Conservation (phyloP, 1,140 invertebrate genomes). For the Paraescarpia echinospica region DNA sequence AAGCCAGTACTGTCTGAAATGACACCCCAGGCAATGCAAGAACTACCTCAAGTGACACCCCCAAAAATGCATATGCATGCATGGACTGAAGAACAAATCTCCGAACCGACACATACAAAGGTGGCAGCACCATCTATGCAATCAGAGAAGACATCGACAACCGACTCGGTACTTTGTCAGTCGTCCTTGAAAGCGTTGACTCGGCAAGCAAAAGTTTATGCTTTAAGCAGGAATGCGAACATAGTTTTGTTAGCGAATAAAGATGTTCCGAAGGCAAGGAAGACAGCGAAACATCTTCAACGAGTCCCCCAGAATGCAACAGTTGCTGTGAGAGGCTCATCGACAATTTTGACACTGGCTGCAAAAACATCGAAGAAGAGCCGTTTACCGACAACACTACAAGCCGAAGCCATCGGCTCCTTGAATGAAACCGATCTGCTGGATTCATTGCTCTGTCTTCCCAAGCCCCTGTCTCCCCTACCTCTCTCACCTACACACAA, state of each 20-base stretch:
- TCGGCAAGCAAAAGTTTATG: background rate
- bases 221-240: background rate
- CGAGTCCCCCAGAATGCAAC: background rate
- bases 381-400: background rate
- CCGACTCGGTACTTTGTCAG: background rate
- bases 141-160: background rate
- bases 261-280: background rate
- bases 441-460: background rate
- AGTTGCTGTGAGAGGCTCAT: background rate
- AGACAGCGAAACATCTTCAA: background rate
- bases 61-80: background rate
- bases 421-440: background rate
- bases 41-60: background rate
- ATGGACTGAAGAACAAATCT: background rate
- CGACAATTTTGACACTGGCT: background rate
- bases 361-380: background rate
- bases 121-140: background rate
- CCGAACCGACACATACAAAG: background rate
- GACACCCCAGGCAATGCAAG: background rate
- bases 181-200: background rate
- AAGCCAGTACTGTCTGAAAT: background rate
- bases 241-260: background rate
- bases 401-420: background rate
- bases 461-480: background rate
- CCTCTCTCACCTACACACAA: background rate